Evolutionary conservation across 2,797 vertebrate species (phyloP), one percentile per base, ranked within the genome.

Genomic region (Rousettus madagascariensis): DNA sequence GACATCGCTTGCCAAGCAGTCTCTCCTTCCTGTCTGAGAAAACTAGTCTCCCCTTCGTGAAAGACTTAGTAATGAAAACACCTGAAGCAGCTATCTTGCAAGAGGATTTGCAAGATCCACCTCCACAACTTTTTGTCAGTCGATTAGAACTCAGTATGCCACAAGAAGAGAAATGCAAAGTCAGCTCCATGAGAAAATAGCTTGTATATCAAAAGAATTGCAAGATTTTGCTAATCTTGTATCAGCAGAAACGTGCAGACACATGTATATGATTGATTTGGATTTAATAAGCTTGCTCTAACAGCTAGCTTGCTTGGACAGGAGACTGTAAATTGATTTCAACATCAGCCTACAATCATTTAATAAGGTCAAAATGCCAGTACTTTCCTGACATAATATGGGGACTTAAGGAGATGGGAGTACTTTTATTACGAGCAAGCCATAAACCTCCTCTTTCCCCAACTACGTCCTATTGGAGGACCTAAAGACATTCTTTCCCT

Each of bases 331-430:
- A 89, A 74, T 33, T 96, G 85, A 61, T 86, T 75, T 92, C 46
- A 78, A 49, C 55, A 87, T n/a, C 46, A 9, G n/a, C 38, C 83
- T 83, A 71, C 46, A 83, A 84, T 74, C 30, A 89, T 16, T 96
- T 92, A 79, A 86, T 63, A 68, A 86, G 22, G 72, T 92, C 57
- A 80, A 94, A 86, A 90, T 43, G 30, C 59, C 79, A 86, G 51
- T 61, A 86, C 30, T 68, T 86, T 79, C 38, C 72, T 94, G 20
- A 92, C 61, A 53, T 33, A 65, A 61, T 22, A 68, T 36, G 55
- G 30, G 80, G 16, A 86, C 46, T 36, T 71, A 46, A 89, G 65
- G 36, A 78, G 28, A 53, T 30, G 16, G 17, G 43, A 43, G 28
- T 33, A 55, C 22, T 51, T 90, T 78, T 61, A 43, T 90, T 66